A percentile compares a stretch with the other conserved stretches of the same genome.
These are phyloP conservation scores for Ataeniobius toweri DNA, from an alignment of 2,797 vertebrate species.

Conservation along the genomic window DNA sequence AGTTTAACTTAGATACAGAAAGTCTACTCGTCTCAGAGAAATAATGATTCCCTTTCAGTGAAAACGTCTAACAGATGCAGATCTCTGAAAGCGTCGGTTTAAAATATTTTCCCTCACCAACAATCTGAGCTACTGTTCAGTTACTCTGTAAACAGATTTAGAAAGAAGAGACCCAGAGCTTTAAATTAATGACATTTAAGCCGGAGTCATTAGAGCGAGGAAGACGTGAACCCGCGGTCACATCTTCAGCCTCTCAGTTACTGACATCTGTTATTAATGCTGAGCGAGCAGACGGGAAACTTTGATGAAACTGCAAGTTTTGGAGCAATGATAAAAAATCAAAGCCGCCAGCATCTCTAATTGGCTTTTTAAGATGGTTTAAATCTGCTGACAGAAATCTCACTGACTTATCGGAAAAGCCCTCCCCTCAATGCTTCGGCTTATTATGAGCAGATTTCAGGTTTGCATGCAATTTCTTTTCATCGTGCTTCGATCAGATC, in stretches of 20 bases:
- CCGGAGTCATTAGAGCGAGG: conserved; percentile 54
- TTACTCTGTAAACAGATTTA: conserved; percentile 34
- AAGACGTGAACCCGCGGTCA: conserved; percentile 63
- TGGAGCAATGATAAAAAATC: conserved; percentile 48
- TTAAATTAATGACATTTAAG: conserved; percentile 60
- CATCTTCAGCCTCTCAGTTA: conserved; percentile 47
- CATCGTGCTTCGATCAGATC: conserved; percentile 60
- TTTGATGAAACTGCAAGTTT: conserved; percentile 64
- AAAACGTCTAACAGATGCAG: conserved; percentile 11
- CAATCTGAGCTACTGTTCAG: conserved; percentile 19
- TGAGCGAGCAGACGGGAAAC: conserved; percentile 69
- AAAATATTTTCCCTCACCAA: conserved; percentile 7
- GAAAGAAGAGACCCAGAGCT: conserved; percentile 45
- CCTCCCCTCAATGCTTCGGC: conserved; percentile 24
- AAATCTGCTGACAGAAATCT: conserved; percentile 61
- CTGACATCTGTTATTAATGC: conserved; percentile 69
- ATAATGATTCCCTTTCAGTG: conserved; percentile 10
- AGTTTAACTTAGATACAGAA: not conserved
- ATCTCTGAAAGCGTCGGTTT: not conserved
- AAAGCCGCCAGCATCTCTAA: conserved; percentile 63
- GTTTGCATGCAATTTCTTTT: conserved; percentile 56
- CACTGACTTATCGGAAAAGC: conserved; percentile 65
- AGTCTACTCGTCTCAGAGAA: conserved; percentile 1
- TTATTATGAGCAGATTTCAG: conserved; percentile 35
- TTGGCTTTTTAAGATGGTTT: conserved; percentile 53